Base-by-base conservation (phyloP, 2,113 vertebrate species). In the Hemichromis elongatus region DNA sequence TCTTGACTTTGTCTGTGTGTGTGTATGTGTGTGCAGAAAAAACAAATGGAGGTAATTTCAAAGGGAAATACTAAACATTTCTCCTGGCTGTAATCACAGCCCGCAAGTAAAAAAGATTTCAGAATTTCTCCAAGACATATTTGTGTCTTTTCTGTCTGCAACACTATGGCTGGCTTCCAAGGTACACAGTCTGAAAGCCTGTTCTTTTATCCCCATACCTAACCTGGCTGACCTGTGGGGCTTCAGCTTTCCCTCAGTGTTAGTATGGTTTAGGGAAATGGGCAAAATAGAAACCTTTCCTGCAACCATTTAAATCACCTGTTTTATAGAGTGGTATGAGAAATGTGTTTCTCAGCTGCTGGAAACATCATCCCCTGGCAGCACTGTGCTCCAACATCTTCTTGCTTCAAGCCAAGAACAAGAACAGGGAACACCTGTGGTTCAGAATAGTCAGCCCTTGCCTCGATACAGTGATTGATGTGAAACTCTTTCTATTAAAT, bases 341-440 rank as follows among this genome's bases (percentile, higher is more conserved):
- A 83, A 93, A 95, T 84, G 85, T 86, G 70, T 85, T 92, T 86
- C 42, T 88, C 92, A 95, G 89, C 95, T 94, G 89, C 90, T 42
- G 40, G 61, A 56, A 61, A 88, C 79, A 50, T 56, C 24, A 47
- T 50, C 9, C 61, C n/a, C 47, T 50, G 57, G 16, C 28, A 4
- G 5, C 57, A 16, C 7, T 75, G 2, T 16, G 30, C 42, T 47
- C 54, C 54, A 35, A 73, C 50, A 10, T 56, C 73, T 14, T 50
- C 13, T 54, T n/a, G 47, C 26, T 54, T 81, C 9, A 50, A 87
- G 80, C 79, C 82, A 85, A 84, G 56, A 80, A 80, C 77, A 87
- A 47, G 63, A 88, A 87, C 85, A 85, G 30, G 63, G 63, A 90
- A 84, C 90, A 93, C 89, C 77, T 93, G 83, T 61, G 87, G 70